Evolutionary conservation across 1,140 invertebrate genomes (phyloP).

Genomic region (Procambarus clarkii): DNA sequence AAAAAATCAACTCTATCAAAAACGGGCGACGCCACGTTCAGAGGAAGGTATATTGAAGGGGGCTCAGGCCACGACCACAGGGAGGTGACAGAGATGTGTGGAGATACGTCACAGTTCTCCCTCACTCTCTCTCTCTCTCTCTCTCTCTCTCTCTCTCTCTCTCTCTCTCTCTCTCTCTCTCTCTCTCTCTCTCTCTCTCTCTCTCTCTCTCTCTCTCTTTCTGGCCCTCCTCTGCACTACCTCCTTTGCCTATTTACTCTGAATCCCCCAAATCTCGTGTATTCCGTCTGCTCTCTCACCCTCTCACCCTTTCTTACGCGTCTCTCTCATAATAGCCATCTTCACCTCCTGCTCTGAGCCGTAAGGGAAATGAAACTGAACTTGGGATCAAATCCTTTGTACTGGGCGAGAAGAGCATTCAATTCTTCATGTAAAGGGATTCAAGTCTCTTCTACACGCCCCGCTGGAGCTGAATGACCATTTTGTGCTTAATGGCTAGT

Average conservation of each 20-base stretch:
- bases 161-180: not conserved
- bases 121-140: too few relatives aligned
- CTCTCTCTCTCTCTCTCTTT: not conserved
- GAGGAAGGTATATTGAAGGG: too few relatives aligned
- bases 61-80: too few relatives aligned
- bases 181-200: not conserved
- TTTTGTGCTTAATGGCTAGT: not conserved
- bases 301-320: not conserved
- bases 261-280: too few relatives aligned
- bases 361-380: not conserved
- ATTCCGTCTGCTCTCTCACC: not conserved
- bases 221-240: not conserved
- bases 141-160: too few relatives aligned
- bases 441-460: not conserved
- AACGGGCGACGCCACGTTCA: too few relatives aligned
- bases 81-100: too few relatives aligned
- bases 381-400: not conserved
- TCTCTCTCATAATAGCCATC: not conserved
- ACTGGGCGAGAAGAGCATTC: not conserved
- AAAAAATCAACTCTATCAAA: too few relatives aligned
- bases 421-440: not conserved
- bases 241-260: not conserved
- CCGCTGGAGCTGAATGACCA: not conserved
- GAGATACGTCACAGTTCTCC: too few relatives aligned
- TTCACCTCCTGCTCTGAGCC: not conserved